These are phyloP conservation scores for Synanthedon myopaeformis DNA, from an alignment of 2,888 invertebrate species.

Conservation along the genomic window DNA sequence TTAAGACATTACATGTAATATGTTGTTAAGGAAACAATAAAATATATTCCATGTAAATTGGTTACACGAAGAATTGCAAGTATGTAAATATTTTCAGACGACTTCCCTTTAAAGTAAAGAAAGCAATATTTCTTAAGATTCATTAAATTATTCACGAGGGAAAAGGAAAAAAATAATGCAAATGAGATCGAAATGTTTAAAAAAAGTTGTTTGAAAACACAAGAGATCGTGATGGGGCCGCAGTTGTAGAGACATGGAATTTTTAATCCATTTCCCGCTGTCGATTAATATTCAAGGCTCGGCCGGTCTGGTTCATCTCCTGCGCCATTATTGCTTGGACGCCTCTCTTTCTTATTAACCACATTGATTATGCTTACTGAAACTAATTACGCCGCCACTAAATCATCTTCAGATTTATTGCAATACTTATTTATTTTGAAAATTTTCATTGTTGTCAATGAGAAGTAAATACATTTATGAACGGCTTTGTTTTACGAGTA, in stretches of 20 bases:
- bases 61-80: too few relatives aligned
- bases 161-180: conserved; percentile 56
- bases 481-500: too few relatives aligned
- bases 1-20: too few relatives aligned
- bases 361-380: conserved; percentile 49
- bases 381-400: conserved; percentile 46
- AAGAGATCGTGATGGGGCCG: conserved; percentile 48
- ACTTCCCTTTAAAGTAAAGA: conserved; percentile 12
- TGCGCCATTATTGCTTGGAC: conserved; percentile 60
- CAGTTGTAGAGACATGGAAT: conserved; percentile 58
- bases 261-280: conserved; percentile 70
- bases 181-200: conserved; percentile 58
- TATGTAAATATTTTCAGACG: not conserved
- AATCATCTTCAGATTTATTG: too few relatives aligned
- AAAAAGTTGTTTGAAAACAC: conserved; percentile 66
- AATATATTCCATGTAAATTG: too few relatives aligned
- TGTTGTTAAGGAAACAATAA: too few relatives aligned
- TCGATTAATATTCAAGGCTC: conserved; percentile 70
- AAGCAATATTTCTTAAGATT: conserved; percentile 56
- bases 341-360: conserved; percentile 22
- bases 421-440: too few relatives aligned
- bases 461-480: too few relatives aligned
- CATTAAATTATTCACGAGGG: conserved; percentile 68
- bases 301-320: conserved; percentile 71
- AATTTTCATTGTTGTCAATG: too few relatives aligned